A percentile compares a stretch with the other conserved stretches of the same genome.
phyloP scores from a whole-genome alignment of 2,888 invertebrate species.

The Cotesia congregata region DNA sequence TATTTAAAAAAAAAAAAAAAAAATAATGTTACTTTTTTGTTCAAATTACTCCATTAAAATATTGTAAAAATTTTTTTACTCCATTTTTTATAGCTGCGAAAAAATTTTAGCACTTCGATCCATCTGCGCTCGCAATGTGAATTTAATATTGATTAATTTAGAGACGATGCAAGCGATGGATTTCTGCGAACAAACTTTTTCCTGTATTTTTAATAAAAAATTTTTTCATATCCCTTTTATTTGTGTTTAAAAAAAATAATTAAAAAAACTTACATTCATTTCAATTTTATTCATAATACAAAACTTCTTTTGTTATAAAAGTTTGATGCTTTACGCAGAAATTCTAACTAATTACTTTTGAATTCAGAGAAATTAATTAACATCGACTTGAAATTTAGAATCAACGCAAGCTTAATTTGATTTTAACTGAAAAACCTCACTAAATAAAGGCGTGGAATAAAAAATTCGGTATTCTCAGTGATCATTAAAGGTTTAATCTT shows the following conservation, averaged over 20 bases:
- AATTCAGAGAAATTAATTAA: background rate
- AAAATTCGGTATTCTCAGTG: background rate
- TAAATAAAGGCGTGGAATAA: background rate
- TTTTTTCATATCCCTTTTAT: background rate
- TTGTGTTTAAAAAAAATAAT: background rate
- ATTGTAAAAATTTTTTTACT: background rate
- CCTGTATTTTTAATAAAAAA: background rate
- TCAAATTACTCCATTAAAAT: background rate
- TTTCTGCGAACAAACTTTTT: background rate
- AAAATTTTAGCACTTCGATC: no score
- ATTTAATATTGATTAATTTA: no score
- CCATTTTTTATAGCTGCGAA: background rate
- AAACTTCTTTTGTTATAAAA: background rate
- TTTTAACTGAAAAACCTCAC: background rate
- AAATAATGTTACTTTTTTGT: background rate
- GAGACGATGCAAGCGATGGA: no score
- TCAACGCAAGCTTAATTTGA: background rate
- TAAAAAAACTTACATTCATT: background rate
- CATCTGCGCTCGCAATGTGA: no score
- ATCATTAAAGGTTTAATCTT: constrained; percentile 1
- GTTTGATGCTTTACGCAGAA: background rate
- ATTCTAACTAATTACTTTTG: background rate
- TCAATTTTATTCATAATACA: background rate
- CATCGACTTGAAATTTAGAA: background rate
- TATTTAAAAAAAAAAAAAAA: background rate